phyloP scores from a whole-genome alignment of 2,797 vertebrate species.

The Naso thynnoides region DNA sequence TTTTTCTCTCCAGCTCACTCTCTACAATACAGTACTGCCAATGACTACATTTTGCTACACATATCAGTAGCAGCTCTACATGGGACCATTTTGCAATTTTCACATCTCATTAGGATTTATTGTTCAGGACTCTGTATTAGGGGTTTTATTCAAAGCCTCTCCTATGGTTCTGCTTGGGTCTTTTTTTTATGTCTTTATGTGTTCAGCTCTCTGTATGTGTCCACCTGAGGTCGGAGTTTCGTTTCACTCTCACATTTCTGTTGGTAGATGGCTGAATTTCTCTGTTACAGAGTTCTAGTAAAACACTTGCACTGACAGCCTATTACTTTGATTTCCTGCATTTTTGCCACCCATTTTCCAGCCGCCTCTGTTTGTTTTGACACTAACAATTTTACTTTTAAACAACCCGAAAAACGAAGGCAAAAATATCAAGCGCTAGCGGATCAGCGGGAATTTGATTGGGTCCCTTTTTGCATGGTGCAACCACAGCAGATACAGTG shows the following conservation, averaged over 20 bases:
- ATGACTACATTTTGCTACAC: conserved; percentile 25
- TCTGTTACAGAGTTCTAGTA: neutral
- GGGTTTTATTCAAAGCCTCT: neutral
- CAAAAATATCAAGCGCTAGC: too few relatives aligned
- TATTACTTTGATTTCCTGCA: too few relatives aligned
- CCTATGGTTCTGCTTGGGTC: neutral
- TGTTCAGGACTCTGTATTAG: conserved; percentile 18
- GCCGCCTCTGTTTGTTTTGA: too few relatives aligned
- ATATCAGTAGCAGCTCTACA: conserved; percentile 18
- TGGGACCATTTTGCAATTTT: conserved; percentile 56
- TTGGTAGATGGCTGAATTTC: neutral
- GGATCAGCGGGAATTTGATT: too few relatives aligned
- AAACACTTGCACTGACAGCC: too few relatives aligned
- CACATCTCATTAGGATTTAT: conserved; percentile 50
- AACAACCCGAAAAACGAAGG: too few relatives aligned
- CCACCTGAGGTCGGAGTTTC: neutral
- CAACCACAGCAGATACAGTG: neutral
- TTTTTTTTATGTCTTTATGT: neutral
- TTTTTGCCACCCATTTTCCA: too few relatives aligned
- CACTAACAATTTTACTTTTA: too few relatives aligned
- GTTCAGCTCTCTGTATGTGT: neutral
- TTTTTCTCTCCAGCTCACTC: neutral
- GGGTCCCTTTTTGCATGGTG: too few relatives aligned
- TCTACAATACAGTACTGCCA: conserved; percentile 7
- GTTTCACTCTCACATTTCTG: neutral